phyloP scores from a whole-genome alignment of 2,888 invertebrate species.

The Drosophila leonis region DNA sequence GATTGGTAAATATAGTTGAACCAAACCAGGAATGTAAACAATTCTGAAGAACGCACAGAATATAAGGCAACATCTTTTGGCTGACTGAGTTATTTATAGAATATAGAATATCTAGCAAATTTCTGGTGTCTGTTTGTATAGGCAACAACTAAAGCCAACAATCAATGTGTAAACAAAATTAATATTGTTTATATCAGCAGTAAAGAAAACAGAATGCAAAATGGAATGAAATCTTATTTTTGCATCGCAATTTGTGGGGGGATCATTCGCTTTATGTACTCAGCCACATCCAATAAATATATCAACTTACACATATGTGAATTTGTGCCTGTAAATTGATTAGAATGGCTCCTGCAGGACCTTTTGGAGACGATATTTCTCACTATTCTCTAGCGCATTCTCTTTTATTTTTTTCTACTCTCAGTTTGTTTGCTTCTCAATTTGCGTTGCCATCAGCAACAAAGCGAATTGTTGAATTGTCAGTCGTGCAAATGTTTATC shows the following conservation, averaged over 20 bases:
- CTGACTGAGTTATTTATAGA: neutral
- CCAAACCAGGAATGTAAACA: conserved; percentile 8
- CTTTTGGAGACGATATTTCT: neutral
- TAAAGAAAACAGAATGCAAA: neutral
- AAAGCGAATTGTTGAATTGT: conserved; percentile 8
- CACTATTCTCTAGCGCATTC: conserved; percentile 1
- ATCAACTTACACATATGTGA: neutral
- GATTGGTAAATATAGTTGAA: neutral
- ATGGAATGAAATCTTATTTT: neutral
- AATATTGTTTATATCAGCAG: conserved; percentile 13
- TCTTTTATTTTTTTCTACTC: neutral
- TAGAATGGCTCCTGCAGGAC: conserved; percentile 9
- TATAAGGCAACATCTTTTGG: neutral
- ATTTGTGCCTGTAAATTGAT: conserved; percentile 14
- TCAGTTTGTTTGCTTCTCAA: conserved; percentile 37
- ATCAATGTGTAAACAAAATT: conserved; percentile 8
- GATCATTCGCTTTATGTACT: conserved; percentile 31
- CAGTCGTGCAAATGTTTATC: conserved; percentile 30
- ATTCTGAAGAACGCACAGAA: neutral
- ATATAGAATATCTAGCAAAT: neutral
- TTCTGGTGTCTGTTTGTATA: neutral
- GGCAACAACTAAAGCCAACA: neutral
- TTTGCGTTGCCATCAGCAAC: conserved; percentile 33
- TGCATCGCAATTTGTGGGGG: conserved; percentile 7
- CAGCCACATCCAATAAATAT: conserved; percentile 1